Evolutionary conservation across 2,888 invertebrate species (phyloP), one percentile per base, ranked within the genome.

Genomic region (Troglohyphantes excavatus): DNA sequence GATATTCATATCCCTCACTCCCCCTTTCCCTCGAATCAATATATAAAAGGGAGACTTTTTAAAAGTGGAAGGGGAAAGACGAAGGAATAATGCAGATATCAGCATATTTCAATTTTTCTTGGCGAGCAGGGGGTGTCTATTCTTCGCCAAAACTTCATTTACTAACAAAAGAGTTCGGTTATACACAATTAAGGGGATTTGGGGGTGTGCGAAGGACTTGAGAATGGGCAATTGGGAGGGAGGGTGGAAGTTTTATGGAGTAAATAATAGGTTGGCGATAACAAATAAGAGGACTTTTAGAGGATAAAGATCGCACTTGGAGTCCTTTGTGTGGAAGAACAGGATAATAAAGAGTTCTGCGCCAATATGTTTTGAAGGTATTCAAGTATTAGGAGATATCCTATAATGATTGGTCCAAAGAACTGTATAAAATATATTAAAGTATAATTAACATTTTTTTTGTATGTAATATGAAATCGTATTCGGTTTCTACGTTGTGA

Each of bases 81-180:
- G 26, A 72, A 43, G 46, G n/a, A n/a, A n/a, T n/a, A 11, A 26
- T 46, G 43, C 23, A 23, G 75, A 67, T 75, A 75, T 84, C 75
- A 79, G 79, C 65, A 84, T 75, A 84, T 75, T 75, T 84, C 29
- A 65, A 65, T 83, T 63, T 70, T 72, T 73, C 67, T 67, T 23
- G 46, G 17, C 27, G 53, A 76, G 59, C 19, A 53, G 59, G 53
- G 75, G 27, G 63, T 63, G 19, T 17, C 29, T n/a, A n/a, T 78
- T 61, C 61, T 75, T 75, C 29, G 5, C 17, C 53, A 59, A 29
- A 78, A 65, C 63, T 78, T 78, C 23, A 78, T 63, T 75, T 75
- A 27, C 29, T n/a, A 17, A 63, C 11, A 65, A 61, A 17, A 17
- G 23, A 1, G 63, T 46, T 29, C 29, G 53, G 73, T 78, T 78